phyloP scores from a whole-genome alignment of 37 sponge, comb jelly and placozoan genomes.

The Petrosia ficiformis region DNA sequence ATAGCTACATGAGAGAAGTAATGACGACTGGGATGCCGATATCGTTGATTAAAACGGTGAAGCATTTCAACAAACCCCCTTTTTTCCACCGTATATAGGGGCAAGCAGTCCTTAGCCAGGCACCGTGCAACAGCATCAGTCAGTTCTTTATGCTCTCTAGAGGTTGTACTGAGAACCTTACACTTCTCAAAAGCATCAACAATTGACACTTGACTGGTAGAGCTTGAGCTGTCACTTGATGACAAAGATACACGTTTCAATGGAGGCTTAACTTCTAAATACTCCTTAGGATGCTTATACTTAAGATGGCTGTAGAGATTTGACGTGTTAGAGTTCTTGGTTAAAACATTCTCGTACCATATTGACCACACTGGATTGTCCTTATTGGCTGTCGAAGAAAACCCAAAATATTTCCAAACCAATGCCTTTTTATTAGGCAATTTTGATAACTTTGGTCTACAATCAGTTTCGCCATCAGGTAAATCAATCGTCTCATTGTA shows the following conservation, averaged over 20 bases:
- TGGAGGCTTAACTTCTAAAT: background rate
- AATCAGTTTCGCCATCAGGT: no score
- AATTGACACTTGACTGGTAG: background rate
- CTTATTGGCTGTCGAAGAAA: background rate
- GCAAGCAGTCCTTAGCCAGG: background rate
- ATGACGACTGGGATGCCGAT: background rate
- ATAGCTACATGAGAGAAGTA: background rate
- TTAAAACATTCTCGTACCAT: background rate
- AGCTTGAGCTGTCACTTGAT: background rate
- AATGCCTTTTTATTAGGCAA: background rate
- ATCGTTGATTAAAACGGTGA: background rate
- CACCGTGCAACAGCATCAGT: background rate
- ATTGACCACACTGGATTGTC: background rate
- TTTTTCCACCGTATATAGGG: background rate
- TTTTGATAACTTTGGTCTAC: no score
- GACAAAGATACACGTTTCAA: no score
- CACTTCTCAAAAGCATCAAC: background rate
- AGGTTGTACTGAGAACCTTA: background rate
- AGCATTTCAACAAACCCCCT: background rate
- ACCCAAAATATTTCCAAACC: background rate
- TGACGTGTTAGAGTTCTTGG: background rate
- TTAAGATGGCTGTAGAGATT: background rate
- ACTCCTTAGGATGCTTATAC: background rate
- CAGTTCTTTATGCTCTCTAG: background rate
- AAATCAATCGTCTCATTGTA: no score